Evolutionary conservation across 2,113 vertebrate genomes (phyloP).

Genomic region (Oenanthe melanoleuca): DNA sequence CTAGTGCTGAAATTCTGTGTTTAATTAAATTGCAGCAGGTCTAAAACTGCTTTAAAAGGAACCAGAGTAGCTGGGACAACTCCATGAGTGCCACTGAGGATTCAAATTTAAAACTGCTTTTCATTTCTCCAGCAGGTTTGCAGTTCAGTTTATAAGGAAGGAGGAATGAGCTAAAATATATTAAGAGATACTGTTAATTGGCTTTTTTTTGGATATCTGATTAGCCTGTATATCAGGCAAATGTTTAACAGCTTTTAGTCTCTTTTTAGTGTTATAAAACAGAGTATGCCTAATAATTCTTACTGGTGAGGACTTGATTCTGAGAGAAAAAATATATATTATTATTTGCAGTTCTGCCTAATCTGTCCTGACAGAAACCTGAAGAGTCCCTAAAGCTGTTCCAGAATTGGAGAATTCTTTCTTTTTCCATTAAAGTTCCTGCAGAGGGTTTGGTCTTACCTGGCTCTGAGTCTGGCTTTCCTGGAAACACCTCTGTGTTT

Average conservation of each 20-base stretch:
- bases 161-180: neutral
- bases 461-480: neutral
- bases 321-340: rapidly evolving
- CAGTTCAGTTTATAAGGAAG: neutral
- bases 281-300: neutral
- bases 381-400: neutral
- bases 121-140: neutral
- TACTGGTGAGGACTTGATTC: neutral
- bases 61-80: neutral
- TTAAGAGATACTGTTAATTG: neutral
- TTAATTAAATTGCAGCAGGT: neutral
- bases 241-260: neutral
- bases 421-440: neutral
- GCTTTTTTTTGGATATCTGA: neutral
- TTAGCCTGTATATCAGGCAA: neutral
- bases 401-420: neutral
- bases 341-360: neutral
- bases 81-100: rapidly evolving
- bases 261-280: neutral
- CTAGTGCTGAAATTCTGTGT: neutral
- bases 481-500: neutral
- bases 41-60: neutral
- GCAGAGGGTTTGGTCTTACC: neutral
- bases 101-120: neutral
- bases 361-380: neutral